Percentiles rank a stretch among this genome's conserved stretches.
phyloP scores from a whole-genome alignment of 2,888 invertebrate species.

The Machimus rusticus region DNA sequence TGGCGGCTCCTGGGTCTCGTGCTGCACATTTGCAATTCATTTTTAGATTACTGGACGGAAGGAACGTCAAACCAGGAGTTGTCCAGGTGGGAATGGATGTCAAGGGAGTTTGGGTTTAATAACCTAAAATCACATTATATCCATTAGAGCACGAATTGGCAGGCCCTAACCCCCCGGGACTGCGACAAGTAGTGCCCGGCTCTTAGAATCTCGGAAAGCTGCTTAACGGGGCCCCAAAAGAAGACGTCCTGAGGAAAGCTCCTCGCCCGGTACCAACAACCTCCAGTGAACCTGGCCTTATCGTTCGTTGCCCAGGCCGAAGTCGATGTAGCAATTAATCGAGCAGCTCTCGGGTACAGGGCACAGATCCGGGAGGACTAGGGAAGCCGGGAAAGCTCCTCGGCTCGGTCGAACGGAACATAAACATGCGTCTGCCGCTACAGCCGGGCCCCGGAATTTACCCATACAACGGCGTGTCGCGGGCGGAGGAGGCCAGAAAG shows the following conservation, averaged over 20 bases:
- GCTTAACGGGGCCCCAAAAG: not conserved
- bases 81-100: not conserved
- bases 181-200: not conserved
- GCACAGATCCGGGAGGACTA: not conserved
- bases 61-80: not conserved
- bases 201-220: not conserved
- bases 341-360: not conserved
- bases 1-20: not conserved
- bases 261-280: slow-evolving; percentile 28
- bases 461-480: not conserved
- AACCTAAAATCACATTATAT: not conserved
- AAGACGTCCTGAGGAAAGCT: not conserved
- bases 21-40: not conserved
- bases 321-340: slow-evolving; percentile 34
- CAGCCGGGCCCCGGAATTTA: not conserved
- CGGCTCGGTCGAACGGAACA: not conserved
- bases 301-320: slow-evolving; percentile 30
- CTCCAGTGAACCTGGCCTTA: slow-evolving; percentile 20
- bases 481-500: not conserved
- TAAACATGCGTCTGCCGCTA: not conserved
- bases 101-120: not conserved
- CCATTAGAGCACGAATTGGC: not conserved
- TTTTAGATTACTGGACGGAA: not conserved
- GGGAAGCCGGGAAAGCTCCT: not conserved
- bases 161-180: not conserved